Evolutionary conservation across 2,888 invertebrate genomes (phyloP), one percentile per base, ranked within the genome.

Genomic region (Ectobius pallidus): DNA sequence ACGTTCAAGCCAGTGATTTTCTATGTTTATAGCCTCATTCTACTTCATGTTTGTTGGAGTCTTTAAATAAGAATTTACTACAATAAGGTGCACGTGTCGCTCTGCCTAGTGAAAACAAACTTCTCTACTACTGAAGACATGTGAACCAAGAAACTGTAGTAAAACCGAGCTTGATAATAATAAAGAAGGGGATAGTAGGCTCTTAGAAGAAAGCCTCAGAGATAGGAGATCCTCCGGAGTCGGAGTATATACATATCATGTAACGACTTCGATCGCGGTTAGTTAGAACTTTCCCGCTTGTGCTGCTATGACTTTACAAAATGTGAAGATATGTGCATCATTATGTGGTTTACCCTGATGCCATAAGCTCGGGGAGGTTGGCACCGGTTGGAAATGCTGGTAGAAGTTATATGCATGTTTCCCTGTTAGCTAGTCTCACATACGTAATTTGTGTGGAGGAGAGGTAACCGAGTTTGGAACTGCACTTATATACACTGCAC

Each of bases 181-280:
- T n/a, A n/a, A n/a, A n/a, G n/a, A n/a, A n/a, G n/a, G n/a, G n/a
- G n/a, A n/a, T n/a, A n/a, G n/a, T n/a, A n/a, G n/a, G n/a, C n/a
- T n/a, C n/a, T n/a, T n/a, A n/a, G n/a, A n/a, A n/a, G n/a, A n/a
- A n/a, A n/a, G n/a, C n/a, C n/a, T n/a, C n/a, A n/a, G n/a, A n/a
- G n/a, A n/a, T n/a, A n/a, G n/a, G n/a, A n/a, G n/a, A n/a, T 3
- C 1, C 46, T 1, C 4, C 18, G 16, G 22, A 52, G 52, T 25
- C 25, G 22, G 14, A 49, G 49, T 49, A 49, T 14, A 52, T 39
- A 39, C 39, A 39, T 39, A 39, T 39, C 39, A 39, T 14, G 39
- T 39, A 39, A 39, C 39, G 20, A 18, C 52, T 52, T 52, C 52
- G 52, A 52, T 52, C 52, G 52, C 25, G 52, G 52, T 52, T 52